phyloP scores from a whole-genome alignment of 2,888 invertebrate species.

The Rhogogaster chlorosoma region DNA sequence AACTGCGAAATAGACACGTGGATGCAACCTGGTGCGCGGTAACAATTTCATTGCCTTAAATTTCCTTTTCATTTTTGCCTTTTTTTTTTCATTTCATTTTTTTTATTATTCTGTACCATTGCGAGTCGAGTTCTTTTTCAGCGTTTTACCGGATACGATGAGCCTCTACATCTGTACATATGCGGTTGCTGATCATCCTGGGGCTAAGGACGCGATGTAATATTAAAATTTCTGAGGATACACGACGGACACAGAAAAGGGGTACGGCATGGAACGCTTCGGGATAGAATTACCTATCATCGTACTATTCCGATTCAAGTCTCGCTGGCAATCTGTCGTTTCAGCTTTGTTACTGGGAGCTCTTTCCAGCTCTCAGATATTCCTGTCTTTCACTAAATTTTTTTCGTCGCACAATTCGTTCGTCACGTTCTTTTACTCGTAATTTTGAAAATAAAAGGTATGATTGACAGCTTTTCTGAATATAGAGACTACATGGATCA shows the following conservation, averaged over 20 bases:
- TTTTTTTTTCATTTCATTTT: background rate
- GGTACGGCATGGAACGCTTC: slow-evolving; percentile 16
- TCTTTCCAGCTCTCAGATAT: background rate
- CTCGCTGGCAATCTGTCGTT: slow-evolving; percentile 39
- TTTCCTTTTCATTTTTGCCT: background rate
- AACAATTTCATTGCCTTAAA: background rate
- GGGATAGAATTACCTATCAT: slow-evolving; percentile 23
- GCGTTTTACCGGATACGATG: background rate
- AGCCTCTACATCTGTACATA: background rate
- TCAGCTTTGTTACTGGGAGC: background rate
- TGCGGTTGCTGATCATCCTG: background rate
- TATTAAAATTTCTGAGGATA: background rate
- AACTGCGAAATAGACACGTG: background rate
- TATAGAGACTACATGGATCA: background rate
- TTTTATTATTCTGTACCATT: background rate
- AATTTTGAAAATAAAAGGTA: background rate
- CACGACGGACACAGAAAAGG: slow-evolving; percentile 22
- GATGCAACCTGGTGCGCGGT: slow-evolving; percentile 29
- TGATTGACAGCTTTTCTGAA: background rate
- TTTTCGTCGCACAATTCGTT: background rate
- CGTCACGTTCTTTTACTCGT: too few species aligned
- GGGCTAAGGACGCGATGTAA: background rate
- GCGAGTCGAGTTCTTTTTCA: background rate
- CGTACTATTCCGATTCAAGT: background rate
- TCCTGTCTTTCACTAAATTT: background rate